Evolutionary conservation across 2,113 vertebrate genomes (phyloP), one percentile per base, ranked within the genome.

Genomic region (Oreocharis arfaki): DNA sequence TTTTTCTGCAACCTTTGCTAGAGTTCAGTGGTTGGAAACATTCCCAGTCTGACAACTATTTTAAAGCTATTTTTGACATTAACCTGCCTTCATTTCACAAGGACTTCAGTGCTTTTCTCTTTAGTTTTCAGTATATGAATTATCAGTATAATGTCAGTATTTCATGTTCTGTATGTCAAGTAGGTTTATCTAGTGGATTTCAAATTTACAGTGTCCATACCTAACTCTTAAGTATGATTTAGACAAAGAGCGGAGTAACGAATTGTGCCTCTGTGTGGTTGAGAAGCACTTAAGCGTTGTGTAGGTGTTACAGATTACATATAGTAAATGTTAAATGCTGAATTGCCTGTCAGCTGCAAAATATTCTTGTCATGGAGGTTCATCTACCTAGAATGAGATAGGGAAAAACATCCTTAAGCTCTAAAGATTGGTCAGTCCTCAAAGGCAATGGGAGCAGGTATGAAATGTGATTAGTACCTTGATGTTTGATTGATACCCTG

Each of bases 401-500:
- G 49, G 14, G 27, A 65, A 41, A 89, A 63, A 28, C 2, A 27
- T 79, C 26, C 20, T 26, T 74, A 67, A 49, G 15, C 47, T 88
- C 16, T 69, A 46, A 91, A 44, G 55, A 76, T 35, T 75, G 20
- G 7, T 70, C 57, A 42, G 7, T 95, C 79, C 82, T 94, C 35
- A 94, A 96, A 88, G 93, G 87, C 95, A 97, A 94, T 96, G 95
- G 93, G 10, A 94, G 67, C 92, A 96, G 85, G 42, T 96, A 84
- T 32, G 39, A 82, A 65, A 20, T 83, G 47, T 69, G 68, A 84
- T 61, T 39, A 33, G 8, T 77, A 88, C 21, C 17, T 73, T 3
- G 0, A 4, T 77, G n/a, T 69, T 84, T 68, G 14, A 39, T 60
- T 87, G 32, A 52, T 89, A 42, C 5, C 20, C 37, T 37, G 68